A percentile compares a stretch with the other conserved stretches of the same genome.
Conservation (phyloP, 2,888 invertebrate genomes). For the Hemithea aestivaria region DNA sequence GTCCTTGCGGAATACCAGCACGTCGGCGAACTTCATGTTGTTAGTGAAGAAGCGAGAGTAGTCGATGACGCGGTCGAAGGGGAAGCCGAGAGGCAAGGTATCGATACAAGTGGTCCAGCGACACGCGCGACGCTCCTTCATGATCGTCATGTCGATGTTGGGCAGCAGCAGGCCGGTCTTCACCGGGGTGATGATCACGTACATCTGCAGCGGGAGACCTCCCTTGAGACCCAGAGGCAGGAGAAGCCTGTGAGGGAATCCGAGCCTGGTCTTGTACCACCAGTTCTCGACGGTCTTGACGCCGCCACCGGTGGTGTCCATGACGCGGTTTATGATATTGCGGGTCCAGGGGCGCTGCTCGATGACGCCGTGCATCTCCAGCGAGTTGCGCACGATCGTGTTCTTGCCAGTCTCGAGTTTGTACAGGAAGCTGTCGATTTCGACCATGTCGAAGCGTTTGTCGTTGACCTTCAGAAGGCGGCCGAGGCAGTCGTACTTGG, state of each 20-base stretch:
- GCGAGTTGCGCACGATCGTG: conserved; percentile 83
- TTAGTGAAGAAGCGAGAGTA: conserved; percentile 79
- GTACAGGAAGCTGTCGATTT: conserved; percentile 77
- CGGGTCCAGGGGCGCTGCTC: conserved; percentile 78
- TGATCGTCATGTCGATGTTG: conserved; percentile 61
- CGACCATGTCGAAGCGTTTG: conserved; percentile 65
- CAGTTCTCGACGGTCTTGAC: conserved; percentile 76
- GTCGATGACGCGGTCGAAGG: conserved; percentile 84
- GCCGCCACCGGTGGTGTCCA: conserved; percentile 58
- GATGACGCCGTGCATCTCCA: conserved; percentile 81
- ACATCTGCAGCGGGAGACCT: conserved; percentile 82
- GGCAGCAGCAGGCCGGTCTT: conserved; percentile 68
- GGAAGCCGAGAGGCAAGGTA: conserved; percentile 84
- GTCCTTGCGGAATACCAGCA: conserved; percentile 81
- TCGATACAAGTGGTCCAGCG: conserved; percentile 79
- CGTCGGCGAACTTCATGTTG: conserved; percentile 83
- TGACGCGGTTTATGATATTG: conserved; percentile 39
- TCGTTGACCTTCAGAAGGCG: conserved; percentile 72
- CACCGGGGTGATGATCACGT: conserved; percentile 80
- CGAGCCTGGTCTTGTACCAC: conserved; percentile 73
- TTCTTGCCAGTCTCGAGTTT: conserved; percentile 83
- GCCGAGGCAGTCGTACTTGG: conserved; percentile 83
- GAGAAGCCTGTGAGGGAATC: conserved; percentile 84
- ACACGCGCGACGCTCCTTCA: conserved; percentile 74
- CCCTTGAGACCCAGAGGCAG: conserved; percentile 83